Evolutionary conservation across 2,797 vertebrate species (phyloP).

Genomic region (Philypnodon macrostomus): DNA sequence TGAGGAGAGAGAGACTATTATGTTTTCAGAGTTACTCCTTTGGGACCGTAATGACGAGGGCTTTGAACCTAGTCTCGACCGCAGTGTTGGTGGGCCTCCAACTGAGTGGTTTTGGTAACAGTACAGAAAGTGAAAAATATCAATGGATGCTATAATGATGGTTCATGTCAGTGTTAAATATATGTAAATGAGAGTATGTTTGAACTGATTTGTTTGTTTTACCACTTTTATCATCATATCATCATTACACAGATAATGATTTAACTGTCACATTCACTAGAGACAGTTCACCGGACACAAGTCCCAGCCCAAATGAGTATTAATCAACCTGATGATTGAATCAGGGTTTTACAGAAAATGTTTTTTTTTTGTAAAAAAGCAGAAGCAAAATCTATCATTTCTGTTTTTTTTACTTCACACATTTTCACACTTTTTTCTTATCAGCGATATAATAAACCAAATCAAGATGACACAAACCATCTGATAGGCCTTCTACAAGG

Average conservation of each 20-base stretch:
- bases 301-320: too few species aligned
- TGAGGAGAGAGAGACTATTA: conserved; percentile 34
- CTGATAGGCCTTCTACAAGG: conserved; percentile 30
- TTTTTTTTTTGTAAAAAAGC: too few species aligned
- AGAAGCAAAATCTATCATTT: too few species aligned
- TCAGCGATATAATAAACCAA: conserved; percentile 30
- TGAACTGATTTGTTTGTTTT: too few species aligned
- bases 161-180: conserved; percentile 16
- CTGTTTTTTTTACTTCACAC: too few species aligned
- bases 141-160: background rate
- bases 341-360: too few species aligned
- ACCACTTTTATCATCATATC: too few species aligned
- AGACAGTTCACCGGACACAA: too few species aligned
- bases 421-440: too few species aligned
- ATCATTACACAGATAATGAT: too few species aligned
- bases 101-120: background rate
- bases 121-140: background rate
- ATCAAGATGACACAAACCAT: conserved; percentile 59
- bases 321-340: too few species aligned
- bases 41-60: conserved; percentile 15
- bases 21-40: conserved; percentile 30
- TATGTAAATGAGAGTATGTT: background rate
- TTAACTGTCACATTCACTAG: too few species aligned
- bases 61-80: conserved; percentile 24
- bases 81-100: conserved; percentile 10